phyloP scores from a whole-genome alignment of 2,113 vertebrate species.

The Antechinus stuartii region DNA sequence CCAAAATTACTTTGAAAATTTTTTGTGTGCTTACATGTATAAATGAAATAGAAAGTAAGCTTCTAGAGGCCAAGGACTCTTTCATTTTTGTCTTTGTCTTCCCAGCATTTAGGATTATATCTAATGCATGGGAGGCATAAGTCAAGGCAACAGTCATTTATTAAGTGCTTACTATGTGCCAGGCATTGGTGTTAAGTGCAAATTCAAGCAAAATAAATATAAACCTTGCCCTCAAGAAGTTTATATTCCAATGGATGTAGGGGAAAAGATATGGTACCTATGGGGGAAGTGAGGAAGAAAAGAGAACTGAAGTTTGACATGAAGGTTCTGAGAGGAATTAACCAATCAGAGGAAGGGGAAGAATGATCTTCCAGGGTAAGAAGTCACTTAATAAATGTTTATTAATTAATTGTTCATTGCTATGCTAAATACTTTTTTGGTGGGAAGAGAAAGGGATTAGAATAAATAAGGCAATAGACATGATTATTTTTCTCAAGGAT shows the following conservation, averaged over 20 bases:
- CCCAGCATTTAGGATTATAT: neutral
- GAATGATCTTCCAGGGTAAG: neutral
- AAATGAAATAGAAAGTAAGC: neutral
- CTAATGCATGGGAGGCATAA: neutral
- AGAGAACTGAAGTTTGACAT: neutral
- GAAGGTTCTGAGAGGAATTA: neutral
- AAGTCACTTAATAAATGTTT: neutral
- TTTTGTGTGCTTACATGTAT: neutral
- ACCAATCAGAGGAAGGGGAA: neutral
- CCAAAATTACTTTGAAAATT: neutral
- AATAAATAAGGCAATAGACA: neutral
- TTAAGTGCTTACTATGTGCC: neutral
- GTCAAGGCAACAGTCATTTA: neutral
- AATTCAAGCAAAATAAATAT: neutral
- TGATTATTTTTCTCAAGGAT: neutral
- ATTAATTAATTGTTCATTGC: neutral
- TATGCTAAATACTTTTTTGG: neutral
- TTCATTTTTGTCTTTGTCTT: neutral
- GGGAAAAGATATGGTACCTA: neutral
- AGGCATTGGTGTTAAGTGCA: neutral
- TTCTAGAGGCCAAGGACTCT: neutral
- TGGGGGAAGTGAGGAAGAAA: neutral
- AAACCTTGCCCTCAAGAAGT: neutral
- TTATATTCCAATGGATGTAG: neutral
- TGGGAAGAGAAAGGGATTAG: neutral